phyloP scores from a whole-genome alignment of 2,888 invertebrate genomes.

The Pogonocherus hispidulus region DNA sequence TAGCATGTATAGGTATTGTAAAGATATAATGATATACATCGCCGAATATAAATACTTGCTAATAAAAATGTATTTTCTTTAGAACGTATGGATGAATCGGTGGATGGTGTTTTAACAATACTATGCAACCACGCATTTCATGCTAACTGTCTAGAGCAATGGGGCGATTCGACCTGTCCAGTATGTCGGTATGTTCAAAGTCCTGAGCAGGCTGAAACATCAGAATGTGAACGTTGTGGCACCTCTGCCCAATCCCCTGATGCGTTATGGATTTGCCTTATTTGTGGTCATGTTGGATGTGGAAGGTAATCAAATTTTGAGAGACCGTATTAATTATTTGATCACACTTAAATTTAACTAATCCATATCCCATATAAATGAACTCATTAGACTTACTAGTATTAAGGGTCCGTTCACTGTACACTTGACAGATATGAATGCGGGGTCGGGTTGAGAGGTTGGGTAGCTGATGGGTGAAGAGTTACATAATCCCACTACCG shows the following conservation, averaged over 20 bases:
- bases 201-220: conserved; percentile 72
- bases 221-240: conserved; percentile 74
- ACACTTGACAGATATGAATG: too few relatives aligned
- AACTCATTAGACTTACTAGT: too few relatives aligned
- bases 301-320: conserved; percentile 71
- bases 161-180: conserved; percentile 98
- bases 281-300: conserved; percentile 99
- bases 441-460: too few relatives aligned
- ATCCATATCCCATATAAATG: too few relatives aligned
- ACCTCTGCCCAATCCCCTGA: conserved; percentile 75
- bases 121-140: conserved; percentile 99
- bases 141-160: conserved; percentile 93
- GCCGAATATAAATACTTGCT: too few relatives aligned
- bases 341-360: too few relatives aligned
- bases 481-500: too few relatives aligned
- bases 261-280: conserved; percentile 97
- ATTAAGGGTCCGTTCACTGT: too few relatives aligned
- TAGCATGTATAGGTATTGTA: too few relatives aligned
- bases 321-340: background rate
- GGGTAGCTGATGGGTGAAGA: too few relatives aligned
- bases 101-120: conserved; percentile 96
- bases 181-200: conserved; percentile 87
- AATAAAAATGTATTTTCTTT: conserved; percentile 41
- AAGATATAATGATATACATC: too few relatives aligned
- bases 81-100: conserved; percentile 99